These are phyloP conservation scores for Micronisus gabar DNA, from an alignment of 2,113 vertebrate species.

Conservation along the genomic window DNA sequence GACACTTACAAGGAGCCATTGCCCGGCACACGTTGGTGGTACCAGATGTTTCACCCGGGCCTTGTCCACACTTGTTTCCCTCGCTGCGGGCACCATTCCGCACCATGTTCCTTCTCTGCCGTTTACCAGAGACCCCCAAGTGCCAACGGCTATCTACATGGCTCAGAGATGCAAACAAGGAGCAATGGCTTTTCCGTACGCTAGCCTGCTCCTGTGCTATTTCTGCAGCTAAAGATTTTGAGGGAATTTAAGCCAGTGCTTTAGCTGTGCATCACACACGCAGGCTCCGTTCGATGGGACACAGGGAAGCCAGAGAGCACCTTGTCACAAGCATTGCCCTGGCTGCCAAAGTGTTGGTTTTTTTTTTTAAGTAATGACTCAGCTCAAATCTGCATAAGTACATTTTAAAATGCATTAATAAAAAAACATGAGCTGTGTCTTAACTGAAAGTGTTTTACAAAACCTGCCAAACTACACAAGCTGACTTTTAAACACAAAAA, in stretches of 20 bases:
- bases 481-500: background rate
- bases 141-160: rapidly evolving
- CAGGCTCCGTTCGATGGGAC: rapidly evolving
- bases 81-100: rapidly evolving
- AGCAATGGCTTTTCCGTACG: rapidly evolving
- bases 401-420: background rate
- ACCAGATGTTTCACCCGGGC: rapidly evolving
- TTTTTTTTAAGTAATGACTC: background rate
- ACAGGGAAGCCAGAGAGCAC: background rate
- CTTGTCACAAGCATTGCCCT: background rate
- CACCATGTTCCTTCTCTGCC: background rate
- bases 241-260: background rate
- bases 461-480: background rate
- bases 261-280: background rate
- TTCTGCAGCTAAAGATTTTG: background rate
- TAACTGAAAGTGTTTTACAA: background rate
- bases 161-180: background rate
- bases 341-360: background rate
- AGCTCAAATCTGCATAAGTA: background rate
- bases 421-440: background rate
- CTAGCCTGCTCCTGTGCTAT: background rate
- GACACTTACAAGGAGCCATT: background rate
- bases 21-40: rapidly evolving
- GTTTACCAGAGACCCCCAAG: background rate
- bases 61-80: background rate